These are phyloP conservation scores for Heliopora coerulea DNA, from an alignment of 92 coral and sea anemone species.

Conservation along the genomic window DNA sequence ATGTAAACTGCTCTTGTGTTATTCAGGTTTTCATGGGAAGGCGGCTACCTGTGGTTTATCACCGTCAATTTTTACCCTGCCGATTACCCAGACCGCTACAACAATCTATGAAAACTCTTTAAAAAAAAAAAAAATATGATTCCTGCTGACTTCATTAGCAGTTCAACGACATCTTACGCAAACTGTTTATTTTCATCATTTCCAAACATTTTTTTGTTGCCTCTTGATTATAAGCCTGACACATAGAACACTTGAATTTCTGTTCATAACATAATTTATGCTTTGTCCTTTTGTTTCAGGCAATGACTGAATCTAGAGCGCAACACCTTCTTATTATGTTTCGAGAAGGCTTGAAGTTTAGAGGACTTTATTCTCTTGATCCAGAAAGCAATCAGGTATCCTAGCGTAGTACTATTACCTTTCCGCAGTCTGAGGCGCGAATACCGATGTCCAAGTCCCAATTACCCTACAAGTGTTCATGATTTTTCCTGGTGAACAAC, in stretches of 20 bases:
- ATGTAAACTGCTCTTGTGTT: slow-evolving; percentile 50
- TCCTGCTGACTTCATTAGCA: too few species aligned
- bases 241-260: too few species aligned
- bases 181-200: too few species aligned
- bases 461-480: too few species aligned
- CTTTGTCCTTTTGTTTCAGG: slow-evolving; percentile 46
- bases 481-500: too few species aligned
- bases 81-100: background rate
- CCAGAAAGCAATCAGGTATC: slow-evolving; percentile 86
- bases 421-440: background rate
- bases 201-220: background rate
- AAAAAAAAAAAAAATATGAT: too few species aligned
- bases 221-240: too few species aligned
- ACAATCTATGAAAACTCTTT: too few species aligned
- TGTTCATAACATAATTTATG: background rate
- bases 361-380: slow-evolving; percentile 77
- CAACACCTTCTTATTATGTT: slow-evolving; percentile 82
- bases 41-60: background rate
- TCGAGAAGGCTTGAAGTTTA: slow-evolving; percentile 87
- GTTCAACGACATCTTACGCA: too few species aligned
- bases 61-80: too few species aligned
- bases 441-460: too few species aligned
- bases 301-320: slow-evolving; percentile 75
- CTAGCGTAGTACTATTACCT: background rate
- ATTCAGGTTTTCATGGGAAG: background rate